Percentiles rank a stretch among this genome's conserved stretches.
Conservation (phyloP, 2,888 invertebrate genomes). For the Athetis lepigone region DNA sequence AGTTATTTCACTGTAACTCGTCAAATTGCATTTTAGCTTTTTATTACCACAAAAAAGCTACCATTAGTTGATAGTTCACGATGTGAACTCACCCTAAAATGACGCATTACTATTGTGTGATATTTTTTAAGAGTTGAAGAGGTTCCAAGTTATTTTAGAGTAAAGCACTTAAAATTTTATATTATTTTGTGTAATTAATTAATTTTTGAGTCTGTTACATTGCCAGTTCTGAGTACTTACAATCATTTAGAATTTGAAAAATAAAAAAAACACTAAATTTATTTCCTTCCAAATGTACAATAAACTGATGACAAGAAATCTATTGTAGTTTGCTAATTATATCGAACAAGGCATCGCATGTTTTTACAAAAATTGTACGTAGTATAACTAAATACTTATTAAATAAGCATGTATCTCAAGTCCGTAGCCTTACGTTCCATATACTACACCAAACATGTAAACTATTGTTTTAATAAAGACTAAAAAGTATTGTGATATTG, state of each 20-base stretch:
- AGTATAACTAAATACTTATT: slow-evolving; percentile 16
- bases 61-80: not conserved
- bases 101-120: slow-evolving; percentile 32
- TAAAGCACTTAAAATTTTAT: not conserved
- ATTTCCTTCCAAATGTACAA: slow-evolving; percentile 23
- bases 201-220: not conserved
- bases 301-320: slow-evolving; percentile 17
- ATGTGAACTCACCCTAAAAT: not conserved
- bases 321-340: slow-evolving; percentile 10
- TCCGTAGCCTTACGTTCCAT: slow-evolving; percentile 27
- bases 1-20: not conserved
- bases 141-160: slow-evolving; percentile 40
- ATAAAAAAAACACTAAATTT: not conserved
- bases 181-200: slow-evolving; percentile 1
- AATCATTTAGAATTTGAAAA: slow-evolving; percentile 12
- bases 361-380: slow-evolving; percentile 25
- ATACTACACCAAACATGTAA: slow-evolving; percentile 47
- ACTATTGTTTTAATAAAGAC: slow-evolving; percentile 79
- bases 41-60: not conserved
- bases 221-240: slow-evolving; percentile 5
- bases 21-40: not conserved
- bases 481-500: slow-evolving; percentile 89
- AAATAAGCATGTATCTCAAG: slow-evolving; percentile 21
- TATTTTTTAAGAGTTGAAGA: slow-evolving; percentile 19
- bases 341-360: slow-evolving; percentile 29